Evolutionary conservation across 37 sponge, comb jelly and placozoan genomes (phyloP).

Genomic region (Beroe ovata): DNA sequence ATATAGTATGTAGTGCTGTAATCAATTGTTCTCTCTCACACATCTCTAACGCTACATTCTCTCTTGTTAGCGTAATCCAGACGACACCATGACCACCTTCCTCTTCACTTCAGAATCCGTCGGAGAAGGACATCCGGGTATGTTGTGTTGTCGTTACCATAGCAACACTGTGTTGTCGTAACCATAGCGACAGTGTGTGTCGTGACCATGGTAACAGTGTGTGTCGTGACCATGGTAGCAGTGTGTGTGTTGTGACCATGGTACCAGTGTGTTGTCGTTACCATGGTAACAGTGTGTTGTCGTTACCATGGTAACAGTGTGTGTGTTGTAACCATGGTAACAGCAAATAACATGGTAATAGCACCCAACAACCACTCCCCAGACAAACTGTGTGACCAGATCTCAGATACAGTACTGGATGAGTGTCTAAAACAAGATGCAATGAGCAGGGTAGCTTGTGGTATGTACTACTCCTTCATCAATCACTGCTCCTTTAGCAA

Average conservation of each 20-base stretch:
- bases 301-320: not conserved
- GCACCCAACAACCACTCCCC: not conserved
- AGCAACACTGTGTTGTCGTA: not conserved
- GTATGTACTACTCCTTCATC: no score
- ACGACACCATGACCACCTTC: conserved; percentile 74
- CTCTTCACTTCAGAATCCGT: conserved; percentile 98
- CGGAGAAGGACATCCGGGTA: conserved; percentile 98
- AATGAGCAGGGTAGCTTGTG: conserved; percentile 95
- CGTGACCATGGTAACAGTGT: no score
- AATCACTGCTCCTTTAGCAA: no score
- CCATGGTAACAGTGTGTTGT: not conserved
- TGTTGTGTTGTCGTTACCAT: not conserved
- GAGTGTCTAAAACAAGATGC: conserved; percentile 91
- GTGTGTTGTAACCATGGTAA: no score
- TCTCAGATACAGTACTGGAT: conserved; percentile 96
- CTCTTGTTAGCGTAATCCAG: not conserved
- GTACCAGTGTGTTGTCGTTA: not conserved
- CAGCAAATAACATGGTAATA: no score
- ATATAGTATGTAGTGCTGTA: no score
- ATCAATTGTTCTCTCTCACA: no score
- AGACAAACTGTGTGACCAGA: conserved; percentile 96
- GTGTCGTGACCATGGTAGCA: no score
- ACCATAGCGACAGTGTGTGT: no score
- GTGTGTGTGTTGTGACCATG: not conserved
- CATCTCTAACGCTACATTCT: no score